phyloP scores from a whole-genome alignment of 1,140 invertebrate species.

The Vollenhovia emeryi region DNA sequence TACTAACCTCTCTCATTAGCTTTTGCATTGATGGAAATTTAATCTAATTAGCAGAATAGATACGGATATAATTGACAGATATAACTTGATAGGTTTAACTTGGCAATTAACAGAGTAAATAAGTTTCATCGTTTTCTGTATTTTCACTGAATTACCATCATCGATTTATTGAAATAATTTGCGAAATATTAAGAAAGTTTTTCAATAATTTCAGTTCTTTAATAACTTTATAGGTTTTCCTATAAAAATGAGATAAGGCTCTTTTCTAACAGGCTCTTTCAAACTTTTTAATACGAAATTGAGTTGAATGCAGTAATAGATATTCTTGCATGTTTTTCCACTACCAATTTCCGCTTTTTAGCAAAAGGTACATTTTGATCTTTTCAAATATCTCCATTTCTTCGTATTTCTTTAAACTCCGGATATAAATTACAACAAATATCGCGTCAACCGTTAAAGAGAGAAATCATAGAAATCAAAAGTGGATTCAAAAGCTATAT shows the following conservation, averaged over 20 bases:
- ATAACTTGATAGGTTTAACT: background rate
- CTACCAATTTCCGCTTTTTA: background rate
- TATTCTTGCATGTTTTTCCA: background rate
- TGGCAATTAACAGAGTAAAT: background rate
- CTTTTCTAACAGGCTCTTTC: background rate
- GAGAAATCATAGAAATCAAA: no score
- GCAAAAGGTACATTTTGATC: background rate
- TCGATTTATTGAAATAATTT: background rate
- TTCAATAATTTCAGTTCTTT: background rate
- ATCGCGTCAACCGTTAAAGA: background rate
- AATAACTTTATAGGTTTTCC: background rate
- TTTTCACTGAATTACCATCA: background rate
- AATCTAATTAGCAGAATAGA: slow-evolving; percentile 9
- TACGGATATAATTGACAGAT: background rate
- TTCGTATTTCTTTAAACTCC: background rate
- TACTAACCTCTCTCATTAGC: slow-evolving; percentile 10
- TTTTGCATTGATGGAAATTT: slow-evolving; percentile 25
- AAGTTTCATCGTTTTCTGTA: background rate
- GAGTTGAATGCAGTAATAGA: background rate
- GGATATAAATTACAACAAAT: background rate
- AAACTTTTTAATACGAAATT: background rate
- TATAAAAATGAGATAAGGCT: slow-evolving; percentile 21
- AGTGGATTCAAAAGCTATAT: no score
- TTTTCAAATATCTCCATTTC: background rate
- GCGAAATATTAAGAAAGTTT: slow-evolving; percentile 2